phyloP scores from a whole-genome alignment of 2,797 vertebrate genomes.

The Paedocypris micromegethes region DNA sequence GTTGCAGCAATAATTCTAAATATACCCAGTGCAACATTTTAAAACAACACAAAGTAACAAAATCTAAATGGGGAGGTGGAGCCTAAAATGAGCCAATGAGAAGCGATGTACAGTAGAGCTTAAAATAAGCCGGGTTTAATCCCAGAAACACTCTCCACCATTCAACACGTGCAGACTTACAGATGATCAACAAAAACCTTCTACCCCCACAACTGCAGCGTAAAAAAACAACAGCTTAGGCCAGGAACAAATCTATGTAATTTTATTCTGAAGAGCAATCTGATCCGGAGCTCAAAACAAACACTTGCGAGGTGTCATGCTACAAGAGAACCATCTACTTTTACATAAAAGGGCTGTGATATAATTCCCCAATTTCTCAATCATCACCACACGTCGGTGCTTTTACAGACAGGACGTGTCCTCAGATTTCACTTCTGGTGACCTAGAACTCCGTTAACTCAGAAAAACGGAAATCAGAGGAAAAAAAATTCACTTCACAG shows the following conservation, averaged over 20 bases:
- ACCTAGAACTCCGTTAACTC: too few species aligned
- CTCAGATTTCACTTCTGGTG: too few species aligned
- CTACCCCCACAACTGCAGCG: slow-evolving; percentile 14
- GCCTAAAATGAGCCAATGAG: slow-evolving; percentile 9
- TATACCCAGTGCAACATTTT: background rate
- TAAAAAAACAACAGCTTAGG: slow-evolving; percentile 1
- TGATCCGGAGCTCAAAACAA: background rate
- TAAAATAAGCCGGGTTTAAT: slow-evolving; percentile 58
- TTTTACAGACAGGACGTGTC: too few species aligned
- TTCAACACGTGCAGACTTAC: slow-evolving; percentile 19
- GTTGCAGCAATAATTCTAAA: too few species aligned
- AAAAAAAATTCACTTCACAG: too few species aligned
- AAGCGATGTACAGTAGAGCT: slow-evolving; percentile 44
- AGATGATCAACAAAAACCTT: slow-evolving; percentile 23
- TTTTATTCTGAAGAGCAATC: background rate
- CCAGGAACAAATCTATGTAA: slow-evolving; percentile 12
- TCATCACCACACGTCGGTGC: too few species aligned
- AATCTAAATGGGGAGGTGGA: slow-evolving; percentile 14
- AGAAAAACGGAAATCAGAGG: too few species aligned
- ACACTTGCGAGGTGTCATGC: background rate
- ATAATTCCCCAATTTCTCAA: too few species aligned
- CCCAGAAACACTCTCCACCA: slow-evolving; percentile 42
- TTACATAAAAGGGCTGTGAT: too few species aligned
- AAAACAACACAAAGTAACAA: background rate
- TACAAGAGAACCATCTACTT: background rate